Evolutionary conservation across 2,113 vertebrate species (phyloP), one percentile per base, ranked within the genome.

Genomic region (Zeus faber): DNA sequence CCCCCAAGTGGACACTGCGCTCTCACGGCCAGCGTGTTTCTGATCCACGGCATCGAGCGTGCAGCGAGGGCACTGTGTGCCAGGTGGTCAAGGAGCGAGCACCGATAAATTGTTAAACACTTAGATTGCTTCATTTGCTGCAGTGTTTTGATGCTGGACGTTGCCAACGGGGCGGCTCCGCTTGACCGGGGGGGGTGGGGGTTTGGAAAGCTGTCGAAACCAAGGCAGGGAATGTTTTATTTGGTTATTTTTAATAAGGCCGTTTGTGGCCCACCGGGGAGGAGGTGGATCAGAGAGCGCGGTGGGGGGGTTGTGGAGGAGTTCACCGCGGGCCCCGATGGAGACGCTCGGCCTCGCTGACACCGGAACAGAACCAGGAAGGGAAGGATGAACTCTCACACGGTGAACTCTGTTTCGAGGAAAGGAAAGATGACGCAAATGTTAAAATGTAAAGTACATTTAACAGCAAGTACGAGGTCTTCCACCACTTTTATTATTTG

Each of bases 201-300:
- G 79, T 75, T 84, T 85, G 72, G 71, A 65, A 61, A 84, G 84
- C 65, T 81, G 83, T 77, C 29, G 74, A 83, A n/a, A 62, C 74
- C 25, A 33, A 80, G 63, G 65, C 64, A 35, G 41, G 70, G 68
- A 82, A 83, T 82, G 79, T 83, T 85, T 85, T 84, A 79, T 78
- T 79, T 76, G 72, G 71, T 72, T 68, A 71, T 81, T 80, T 83
- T 78, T 83, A 88, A 87, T 83, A 84, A 80, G 82, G 66, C 77
- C 62, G 58, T 80, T 79, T 84, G 62, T 80, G 67, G 67, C 78
- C 77, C 77, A 49, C 72, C 76, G 84, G 80, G 82, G 65, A 65
- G 68, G 65, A 50, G 62, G 56, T 62, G 76, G 72, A 87, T 88
- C 84, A 88, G 83, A 88, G 76, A 76, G 67, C 73, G 58, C 72